Percentiles rank a stretch among this genome's conserved stretches.
Evolutionary conservation across 2,888 invertebrate genomes (phyloP).

Genomic region (Heteromurus nitidus): DNA sequence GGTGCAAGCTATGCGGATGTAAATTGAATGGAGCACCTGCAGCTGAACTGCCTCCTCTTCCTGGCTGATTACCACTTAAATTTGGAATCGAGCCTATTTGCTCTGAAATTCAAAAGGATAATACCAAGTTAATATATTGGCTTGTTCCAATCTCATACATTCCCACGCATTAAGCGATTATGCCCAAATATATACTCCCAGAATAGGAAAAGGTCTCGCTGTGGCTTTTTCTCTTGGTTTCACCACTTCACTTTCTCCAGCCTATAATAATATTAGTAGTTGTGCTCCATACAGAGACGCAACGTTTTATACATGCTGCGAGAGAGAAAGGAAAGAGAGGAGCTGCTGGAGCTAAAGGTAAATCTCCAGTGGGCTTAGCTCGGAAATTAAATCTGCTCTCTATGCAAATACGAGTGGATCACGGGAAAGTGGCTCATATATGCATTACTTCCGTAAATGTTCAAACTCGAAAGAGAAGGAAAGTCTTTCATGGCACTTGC

Average conservation of each 20-base stretch:
- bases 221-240: not conserved
- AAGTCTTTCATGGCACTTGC: conserved; percentile 61
- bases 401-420: conserved; percentile 66
- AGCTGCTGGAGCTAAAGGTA: conserved; percentile 35
- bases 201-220: not conserved
- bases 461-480: conserved; percentile 63
- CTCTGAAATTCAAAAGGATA: conserved; percentile 69
- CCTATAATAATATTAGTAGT: not conserved
- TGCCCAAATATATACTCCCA: not conserved
- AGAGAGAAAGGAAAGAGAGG: not conserved
- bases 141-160: conserved; percentile 41
- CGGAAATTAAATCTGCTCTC: conserved; percentile 69
- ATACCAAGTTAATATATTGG: conserved; percentile 57
- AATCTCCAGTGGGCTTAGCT: conserved; percentile 68
- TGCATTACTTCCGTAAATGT: conserved; percentile 52
- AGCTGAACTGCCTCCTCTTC: conserved; percentile 66
- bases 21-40: conserved; percentile 71
- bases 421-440: conserved; percentile 56
- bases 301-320: too few relatives aligned
- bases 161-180: not conserved
- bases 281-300: not conserved
- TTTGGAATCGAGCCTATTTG: conserved; percentile 74
- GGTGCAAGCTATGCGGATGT: conserved; percentile 72
- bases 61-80: conserved; percentile 71
- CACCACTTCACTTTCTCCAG: not conserved